Evolutionary conservation across 2,888 invertebrate genomes (phyloP).

Genomic region (Drosophila algonquin): DNA sequence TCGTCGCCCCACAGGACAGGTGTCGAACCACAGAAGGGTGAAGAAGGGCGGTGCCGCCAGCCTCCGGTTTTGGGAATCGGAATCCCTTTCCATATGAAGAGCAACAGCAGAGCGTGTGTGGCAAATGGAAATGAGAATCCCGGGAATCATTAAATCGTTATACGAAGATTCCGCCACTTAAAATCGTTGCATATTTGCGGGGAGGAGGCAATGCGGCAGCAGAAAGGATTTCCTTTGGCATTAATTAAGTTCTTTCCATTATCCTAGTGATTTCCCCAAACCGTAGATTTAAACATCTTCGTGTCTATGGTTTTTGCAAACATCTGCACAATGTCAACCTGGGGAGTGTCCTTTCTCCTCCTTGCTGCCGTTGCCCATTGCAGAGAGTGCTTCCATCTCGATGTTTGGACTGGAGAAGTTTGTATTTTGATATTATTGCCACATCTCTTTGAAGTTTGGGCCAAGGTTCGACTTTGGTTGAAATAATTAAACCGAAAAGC

Average conservation of each 20-base stretch:
- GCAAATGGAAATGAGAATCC: conserved; percentile 34
- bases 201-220: neutral
- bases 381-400: no score
- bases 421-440: neutral
- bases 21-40: neutral
- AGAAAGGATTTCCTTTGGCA: neutral
- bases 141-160: conserved; percentile 46
- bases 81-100: no score
- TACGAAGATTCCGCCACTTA: conserved; percentile 22
- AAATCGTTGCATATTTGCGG: neutral
- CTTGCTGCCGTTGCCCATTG: no score
- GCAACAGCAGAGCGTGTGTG: no score
- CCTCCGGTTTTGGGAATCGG: neutral
- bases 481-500: neutral
- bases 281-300: neutral
- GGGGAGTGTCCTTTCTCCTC: no score
- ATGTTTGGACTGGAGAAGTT: neutral
- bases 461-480: no score
- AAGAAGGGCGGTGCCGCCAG: neutral
- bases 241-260: neutral
- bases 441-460: neutral
- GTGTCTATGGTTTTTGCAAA: no score
- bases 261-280: neutral
- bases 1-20: neutral
- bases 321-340: no score